Evolutionary conservation across 1,140 invertebrate species (phyloP), one percentile per base, ranked within the genome.

Genomic region (Drosophila tropicalis): DNA sequence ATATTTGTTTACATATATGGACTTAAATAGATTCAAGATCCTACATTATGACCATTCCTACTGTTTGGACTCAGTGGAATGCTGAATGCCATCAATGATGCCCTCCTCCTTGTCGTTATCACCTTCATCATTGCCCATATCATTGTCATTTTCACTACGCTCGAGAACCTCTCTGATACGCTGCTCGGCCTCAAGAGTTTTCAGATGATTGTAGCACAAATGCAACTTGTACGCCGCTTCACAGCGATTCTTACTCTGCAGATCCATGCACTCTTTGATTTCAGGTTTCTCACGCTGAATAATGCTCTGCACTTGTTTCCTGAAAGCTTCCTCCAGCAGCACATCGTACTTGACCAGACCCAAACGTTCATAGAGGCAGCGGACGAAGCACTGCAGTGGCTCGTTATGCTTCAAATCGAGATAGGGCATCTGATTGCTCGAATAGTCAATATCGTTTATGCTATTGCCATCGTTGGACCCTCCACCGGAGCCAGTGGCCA

Each of bases 221-320:
- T 85, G 85, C 62, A 90, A n/a, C 41, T 90, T 90, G 17, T 90
- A 90, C 22, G 85, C 86, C 2, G 85, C 81, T 62, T 90, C 85
- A 51, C 85, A 90, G 6, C 76, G 78, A 10, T 78, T 86, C 3
- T 67, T 73, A 51, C 86, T 78, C 17, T 69, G 66, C n/a, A 90
- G 62, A 7, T 90, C 62, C 17, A 34, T 65, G 68, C 85, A 90
- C 55, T 90, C 86, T 63, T 71, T 81, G 9, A 81, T 64, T 25
- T 79, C 79, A 3, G 65, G 64, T 66, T 82, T 90, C 32, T 81
- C 69, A 3, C 67, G 69, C 17, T 76, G 74, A 10, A 79, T 57
- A 25, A 90, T 72, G 3, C 19, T 72, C 41, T 90, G 72, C 6
- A 90, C 54, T 54, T 90, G 74, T 41, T 67, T 62, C 41, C 57